Evolutionary conservation across 2,888 invertebrate genomes (phyloP).

Genomic region (Pseudeuparius sepicola): DNA sequence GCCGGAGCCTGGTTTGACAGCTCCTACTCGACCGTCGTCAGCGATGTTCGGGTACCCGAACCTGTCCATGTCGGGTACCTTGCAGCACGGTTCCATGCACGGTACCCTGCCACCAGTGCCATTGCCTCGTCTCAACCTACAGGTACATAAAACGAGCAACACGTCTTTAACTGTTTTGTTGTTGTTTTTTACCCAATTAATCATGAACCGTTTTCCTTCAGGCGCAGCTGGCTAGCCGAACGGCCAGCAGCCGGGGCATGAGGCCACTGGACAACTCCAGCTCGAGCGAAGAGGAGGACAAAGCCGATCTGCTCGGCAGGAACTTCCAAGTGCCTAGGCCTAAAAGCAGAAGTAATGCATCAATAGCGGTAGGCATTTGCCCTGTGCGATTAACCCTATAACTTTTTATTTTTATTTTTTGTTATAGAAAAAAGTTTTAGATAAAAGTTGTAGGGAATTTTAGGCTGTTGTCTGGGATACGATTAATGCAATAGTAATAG

Average conservation of each 20-base stretch:
- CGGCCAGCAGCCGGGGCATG: slow-evolving; percentile 36
- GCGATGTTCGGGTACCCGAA: slow-evolving; percentile 74
- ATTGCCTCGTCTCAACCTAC: slow-evolving; percentile 52
- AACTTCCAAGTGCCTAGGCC: slow-evolving; percentile 72
- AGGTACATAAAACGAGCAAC: slow-evolving; percentile 31
- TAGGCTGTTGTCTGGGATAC: too few relatives aligned
- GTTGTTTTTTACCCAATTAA: not conserved
- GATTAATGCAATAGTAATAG: too few relatives aligned
- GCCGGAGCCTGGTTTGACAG: slow-evolving; percentile 56
- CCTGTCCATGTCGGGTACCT: slow-evolving; percentile 42
- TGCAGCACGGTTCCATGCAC: slow-evolving; percentile 29
- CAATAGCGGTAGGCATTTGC: slow-evolving; percentile 46
- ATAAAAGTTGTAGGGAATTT: too few relatives aligned
- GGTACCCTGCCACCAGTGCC: slow-evolving; percentile 56
- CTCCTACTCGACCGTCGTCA: slow-evolving; percentile 68
- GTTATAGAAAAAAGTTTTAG: too few relatives aligned
- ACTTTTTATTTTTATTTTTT: too few relatives aligned
- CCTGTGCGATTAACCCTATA: too few relatives aligned
- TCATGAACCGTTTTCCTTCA: too few relatives aligned
- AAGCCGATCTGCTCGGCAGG: slow-evolving; percentile 63
- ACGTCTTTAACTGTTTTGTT: not conserved
- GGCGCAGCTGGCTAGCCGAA: slow-evolving; percentile 24
- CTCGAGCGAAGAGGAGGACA: slow-evolving; percentile 58
- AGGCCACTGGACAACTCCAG: slow-evolving; percentile 44
- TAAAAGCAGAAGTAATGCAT: slow-evolving; percentile 64